These are phyloP conservation scores for Drosophila suzukii DNA, from an alignment of 1,140 invertebrate genomes.

Conservation along the genomic window DNA sequence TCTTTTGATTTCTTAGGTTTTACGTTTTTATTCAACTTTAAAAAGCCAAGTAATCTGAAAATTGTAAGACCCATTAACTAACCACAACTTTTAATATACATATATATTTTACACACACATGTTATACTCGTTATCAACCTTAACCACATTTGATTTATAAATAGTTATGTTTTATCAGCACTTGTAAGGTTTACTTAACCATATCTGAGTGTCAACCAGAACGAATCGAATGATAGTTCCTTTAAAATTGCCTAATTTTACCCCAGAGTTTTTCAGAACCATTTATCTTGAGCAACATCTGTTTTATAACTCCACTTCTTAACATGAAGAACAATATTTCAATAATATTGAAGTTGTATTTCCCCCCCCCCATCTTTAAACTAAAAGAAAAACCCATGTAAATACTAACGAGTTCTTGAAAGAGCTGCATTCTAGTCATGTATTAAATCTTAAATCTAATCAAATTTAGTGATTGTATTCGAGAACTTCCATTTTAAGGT, in stretches of 20 bases:
- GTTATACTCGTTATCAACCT: not conserved
- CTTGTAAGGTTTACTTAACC: not conserved
- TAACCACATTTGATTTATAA: not conserved
- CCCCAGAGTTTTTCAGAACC: not conserved
- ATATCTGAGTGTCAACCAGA: not conserved
- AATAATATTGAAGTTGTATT: conserved; percentile 1
- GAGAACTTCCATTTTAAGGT: conserved; percentile 67
- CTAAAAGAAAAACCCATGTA: conserved; percentile 29
- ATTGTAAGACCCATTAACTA: too few relatives aligned
- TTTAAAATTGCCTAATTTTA: not conserved
- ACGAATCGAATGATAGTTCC: not conserved
- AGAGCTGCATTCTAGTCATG: conserved; percentile 43
- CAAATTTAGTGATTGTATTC: conserved; percentile 68
- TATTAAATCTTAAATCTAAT: conserved; percentile 43
- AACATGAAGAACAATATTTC: not conserved
- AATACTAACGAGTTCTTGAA: conserved; percentile 38
- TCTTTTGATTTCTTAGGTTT: not conserved
- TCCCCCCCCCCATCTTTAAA: not conserved
- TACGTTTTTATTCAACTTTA: too few relatives aligned
- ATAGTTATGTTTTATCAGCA: not conserved
- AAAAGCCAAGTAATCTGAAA: not conserved
- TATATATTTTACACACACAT: not conserved
- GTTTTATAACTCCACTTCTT: not conserved
- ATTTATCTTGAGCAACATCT: not conserved
- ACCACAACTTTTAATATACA: too few relatives aligned